phyloP scores from a whole-genome alignment of 2,888 invertebrate species.

The Agrochola lychnidis region DNA sequence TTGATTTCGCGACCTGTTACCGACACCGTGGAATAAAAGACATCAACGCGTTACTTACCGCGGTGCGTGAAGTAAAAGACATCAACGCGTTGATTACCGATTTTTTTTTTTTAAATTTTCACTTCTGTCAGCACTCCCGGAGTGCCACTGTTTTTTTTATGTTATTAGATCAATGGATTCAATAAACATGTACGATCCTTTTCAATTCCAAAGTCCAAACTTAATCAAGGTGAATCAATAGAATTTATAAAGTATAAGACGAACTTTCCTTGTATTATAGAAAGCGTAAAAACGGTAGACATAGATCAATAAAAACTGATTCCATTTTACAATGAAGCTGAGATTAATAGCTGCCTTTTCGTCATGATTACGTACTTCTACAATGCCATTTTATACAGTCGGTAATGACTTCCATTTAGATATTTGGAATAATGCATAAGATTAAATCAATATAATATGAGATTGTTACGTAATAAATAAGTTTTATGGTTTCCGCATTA shows the following conservation, averaged over 20 bases:
- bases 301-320: conserved; percentile 54
- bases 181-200: not conserved
- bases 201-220: not conserved
- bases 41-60: no score
- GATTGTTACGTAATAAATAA: conserved; percentile 57
- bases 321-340: conserved; percentile 48
- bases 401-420: conserved; percentile 51
- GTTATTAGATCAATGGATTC: not conserved
- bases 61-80: no score
- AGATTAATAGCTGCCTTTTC: conserved; percentile 59
- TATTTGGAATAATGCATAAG: conserved; percentile 46
- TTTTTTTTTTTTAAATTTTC: no score
- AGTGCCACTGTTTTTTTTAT: not conserved
- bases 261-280: conserved; percentile 54
- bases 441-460: conserved; percentile 28
- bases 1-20: no score
- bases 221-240: conserved; percentile 3
- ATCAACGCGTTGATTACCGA: no score
- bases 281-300: conserved; percentile 59
- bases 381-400: conserved; percentile 36
- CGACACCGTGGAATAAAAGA: no score
- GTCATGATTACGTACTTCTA: conserved; percentile 47
- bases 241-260: not conserved
- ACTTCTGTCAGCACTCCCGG: no score
- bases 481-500: conserved; percentile 63